Evolutionary conservation across 2,888 invertebrate species (phyloP).

Genomic region (Theretra japonica): DNA sequence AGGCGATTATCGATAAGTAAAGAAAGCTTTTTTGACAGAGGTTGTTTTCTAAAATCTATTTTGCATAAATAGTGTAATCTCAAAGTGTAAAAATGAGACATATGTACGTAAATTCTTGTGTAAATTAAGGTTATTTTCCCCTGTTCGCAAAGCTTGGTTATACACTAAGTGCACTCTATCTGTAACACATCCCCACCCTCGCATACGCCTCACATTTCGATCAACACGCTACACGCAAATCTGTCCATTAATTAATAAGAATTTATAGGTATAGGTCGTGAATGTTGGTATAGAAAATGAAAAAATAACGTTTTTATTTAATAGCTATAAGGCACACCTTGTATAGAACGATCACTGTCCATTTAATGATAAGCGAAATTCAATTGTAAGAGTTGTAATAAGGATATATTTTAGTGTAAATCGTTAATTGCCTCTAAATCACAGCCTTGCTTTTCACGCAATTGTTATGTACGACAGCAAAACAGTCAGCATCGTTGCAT

Average conservation of each 20-base stretch:
- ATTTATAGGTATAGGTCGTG: constrained; percentile 58
- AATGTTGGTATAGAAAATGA: constrained; percentile 59
- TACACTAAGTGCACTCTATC: constrained; percentile 31
- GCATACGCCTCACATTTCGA: constrained; percentile 50
- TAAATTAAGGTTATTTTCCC: constrained; percentile 16
- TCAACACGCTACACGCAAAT: constrained; percentile 80
- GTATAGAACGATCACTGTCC: constrained; percentile 76
- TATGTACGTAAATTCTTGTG: not conserved
- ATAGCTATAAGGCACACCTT: constrained; percentile 65
- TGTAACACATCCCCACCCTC: constrained; percentile 29
- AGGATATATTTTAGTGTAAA: constrained; percentile 35
- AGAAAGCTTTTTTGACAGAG: not conserved
- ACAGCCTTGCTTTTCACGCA: constrained; percentile 31
- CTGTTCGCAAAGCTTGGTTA: constrained; percentile 23
- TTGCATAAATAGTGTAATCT: constrained; percentile 1
- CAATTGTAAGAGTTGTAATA: constrained; percentile 45
- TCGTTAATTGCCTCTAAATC: constrained; percentile 30
- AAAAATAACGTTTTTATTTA: constrained; percentile 61
- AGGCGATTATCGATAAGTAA: constrained; percentile 19
- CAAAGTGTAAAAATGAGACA: constrained; percentile 9
- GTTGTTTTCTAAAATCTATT: constrained; percentile 14
- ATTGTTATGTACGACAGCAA: not conserved
- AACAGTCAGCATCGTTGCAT: constrained; percentile 19
- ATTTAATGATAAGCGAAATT: constrained; percentile 59
- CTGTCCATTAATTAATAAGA: constrained; percentile 81